Evolutionary conservation across 2,113 vertebrate species (phyloP).

Genomic region (Orthochromis malagaraziensis): DNA sequence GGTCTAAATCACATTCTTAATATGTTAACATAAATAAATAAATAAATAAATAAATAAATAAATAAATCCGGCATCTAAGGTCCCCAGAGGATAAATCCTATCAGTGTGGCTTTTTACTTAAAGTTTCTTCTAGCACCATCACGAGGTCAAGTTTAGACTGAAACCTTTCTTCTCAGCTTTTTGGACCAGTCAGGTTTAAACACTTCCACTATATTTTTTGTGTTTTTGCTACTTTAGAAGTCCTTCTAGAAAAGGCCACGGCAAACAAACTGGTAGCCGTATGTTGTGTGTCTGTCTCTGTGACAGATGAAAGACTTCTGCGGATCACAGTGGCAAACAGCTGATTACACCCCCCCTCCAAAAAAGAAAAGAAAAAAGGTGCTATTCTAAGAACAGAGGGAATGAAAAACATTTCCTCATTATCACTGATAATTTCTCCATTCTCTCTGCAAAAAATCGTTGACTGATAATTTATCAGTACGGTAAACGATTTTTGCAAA

Average conservation of each 20-base stretch:
- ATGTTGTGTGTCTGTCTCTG: neutral
- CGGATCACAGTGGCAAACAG: neutral
- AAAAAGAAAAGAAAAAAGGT: neutral
- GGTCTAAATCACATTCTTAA: neutral
- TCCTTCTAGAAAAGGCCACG: neutral
- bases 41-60: too few relatives aligned
- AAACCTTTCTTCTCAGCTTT: neutral
- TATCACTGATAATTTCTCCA: neutral
- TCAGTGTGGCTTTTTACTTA: neutral
- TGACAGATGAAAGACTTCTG: neutral
- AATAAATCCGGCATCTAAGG: neutral
- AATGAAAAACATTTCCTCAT: conserved; percentile 11
- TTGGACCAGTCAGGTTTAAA: neutral
- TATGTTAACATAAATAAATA: neutral
- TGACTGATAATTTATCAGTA: neutral
- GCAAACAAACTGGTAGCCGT: neutral
- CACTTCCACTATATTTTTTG: neutral
- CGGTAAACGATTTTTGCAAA: neutral
- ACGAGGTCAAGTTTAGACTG: neutral
- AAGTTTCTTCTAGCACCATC: neutral
- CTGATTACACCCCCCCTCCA: neutral
- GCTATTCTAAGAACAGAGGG: conserved; percentile 1
- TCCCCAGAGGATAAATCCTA: neutral
- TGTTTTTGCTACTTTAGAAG: neutral
- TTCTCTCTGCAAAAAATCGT: neutral